Conservation (phyloP, 2,888 invertebrate species). For the Anthrax anthrax region DNA sequence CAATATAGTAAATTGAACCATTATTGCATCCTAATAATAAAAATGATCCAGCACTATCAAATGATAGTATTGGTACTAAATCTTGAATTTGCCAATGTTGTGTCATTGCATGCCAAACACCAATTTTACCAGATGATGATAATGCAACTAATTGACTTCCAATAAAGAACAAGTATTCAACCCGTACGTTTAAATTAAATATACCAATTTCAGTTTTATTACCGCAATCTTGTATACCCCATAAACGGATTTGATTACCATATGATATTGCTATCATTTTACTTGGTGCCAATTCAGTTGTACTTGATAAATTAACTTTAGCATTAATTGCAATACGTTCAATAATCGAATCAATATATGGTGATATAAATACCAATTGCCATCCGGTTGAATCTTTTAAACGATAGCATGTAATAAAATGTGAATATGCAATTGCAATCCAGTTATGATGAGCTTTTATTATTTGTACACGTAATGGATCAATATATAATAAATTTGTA, state of each 20-base stretch:
- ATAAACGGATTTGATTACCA: slow-evolving; percentile 58
- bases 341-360: slow-evolving; percentile 79
- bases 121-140: slow-evolving; percentile 82
- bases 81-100: slow-evolving; percentile 98
- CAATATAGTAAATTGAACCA: slow-evolving; percentile 93
- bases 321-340: slow-evolving; percentile 85
- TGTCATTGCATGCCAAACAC: slow-evolving; percentile 99
- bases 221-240: slow-evolving; percentile 68
- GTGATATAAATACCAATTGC: slow-evolving; percentile 89
- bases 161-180: slow-evolving; percentile 94
- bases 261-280: slow-evolving; percentile 78
- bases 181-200: slow-evolving; percentile 81
- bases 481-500: slow-evolving; percentile 50
- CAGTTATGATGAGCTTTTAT: slow-evolving; percentile 96
- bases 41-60: slow-evolving; percentile 94
- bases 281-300: slow-evolving; percentile 40
- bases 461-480: slow-evolving; percentile 77
- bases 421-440: slow-evolving; percentile 92
- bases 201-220: slow-evolving; percentile 63
- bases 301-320: slow-evolving; percentile 40
- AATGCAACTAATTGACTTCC: slow-evolving; percentile 95
- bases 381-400: slow-evolving; percentile 94
- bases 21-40: slow-evolving; percentile 88
- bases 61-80: slow-evolving; percentile 86
- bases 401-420: slow-evolving; percentile 87